Evolutionary conservation across 92 coral and sea anemone genomes (phyloP), one percentile per base, ranked within the genome.

Genomic region (Parazoanthus swiftii): DNA sequence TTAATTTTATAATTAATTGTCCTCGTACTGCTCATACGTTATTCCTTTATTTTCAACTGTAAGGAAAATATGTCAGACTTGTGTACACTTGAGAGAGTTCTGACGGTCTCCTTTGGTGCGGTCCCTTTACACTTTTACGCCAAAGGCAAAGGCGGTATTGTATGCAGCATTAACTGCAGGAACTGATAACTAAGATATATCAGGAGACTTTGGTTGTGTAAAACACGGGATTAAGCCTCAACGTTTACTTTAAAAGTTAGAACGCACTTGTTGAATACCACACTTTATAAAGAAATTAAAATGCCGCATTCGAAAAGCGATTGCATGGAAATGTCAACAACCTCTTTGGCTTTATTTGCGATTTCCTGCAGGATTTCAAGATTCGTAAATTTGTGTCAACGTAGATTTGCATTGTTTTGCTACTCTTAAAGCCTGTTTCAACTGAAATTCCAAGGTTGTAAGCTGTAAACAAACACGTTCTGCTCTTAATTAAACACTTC

Each of bases 321-420:
- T 44, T 44, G 59, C 59, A 54, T 54, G 25, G 50, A 76, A 44
- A 77, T n/a, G 81, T 21, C 51, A 77, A 76, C 46, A 76, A 77
- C 81, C 38, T 77, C 39, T 35, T 35, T 21, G 81, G n/a, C 36
- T 10, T 4, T 29, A 35, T 20, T 77, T 54, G 35, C 59, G 58
- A 44, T 77, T 42, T 77, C 59, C 81, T 77, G 81, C 37, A 21
- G 23, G 11, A 1, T 39, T 16, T 39, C 20, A 13, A 0, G 35
- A 20, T 42, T 77, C 58, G 58, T 43, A 59, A 16, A 20, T 76
- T 38, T 76, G 59, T 54, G 59, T 35, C 21, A 7, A 25, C 20
- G 43, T 15, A 37, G 43, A 74, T 77, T 76, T 77, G 11, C 6
- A 13, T 54, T 54, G 29, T 77, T 20, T 25, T 48, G 50, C 29